Conservation (phyloP, 2,113 vertebrate species). For the Boulengeromyrus knoepffleri region DNA sequence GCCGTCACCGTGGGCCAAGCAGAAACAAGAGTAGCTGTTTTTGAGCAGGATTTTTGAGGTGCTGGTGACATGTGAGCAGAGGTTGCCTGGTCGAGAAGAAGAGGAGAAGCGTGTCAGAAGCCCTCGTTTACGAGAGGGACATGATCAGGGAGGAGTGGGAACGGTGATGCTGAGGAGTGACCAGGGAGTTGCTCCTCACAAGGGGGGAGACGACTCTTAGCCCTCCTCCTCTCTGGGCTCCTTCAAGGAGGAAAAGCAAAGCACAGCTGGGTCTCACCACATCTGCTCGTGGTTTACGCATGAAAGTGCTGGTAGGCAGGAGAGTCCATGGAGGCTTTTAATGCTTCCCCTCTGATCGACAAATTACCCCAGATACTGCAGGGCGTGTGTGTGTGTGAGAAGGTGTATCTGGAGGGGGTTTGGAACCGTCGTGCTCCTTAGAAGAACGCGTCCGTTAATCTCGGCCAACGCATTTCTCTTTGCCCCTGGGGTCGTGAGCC, state of each 20-base stretch:
- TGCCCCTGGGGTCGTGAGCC: background rate
- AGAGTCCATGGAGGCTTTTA: background rate
- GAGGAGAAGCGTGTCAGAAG: background rate
- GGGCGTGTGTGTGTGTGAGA: background rate
- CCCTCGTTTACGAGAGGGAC: constrained; percentile 45
- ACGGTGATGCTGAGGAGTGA: constrained; percentile 45
- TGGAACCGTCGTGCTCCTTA: background rate
- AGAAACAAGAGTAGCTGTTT: background rate
- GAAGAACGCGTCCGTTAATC: background rate
- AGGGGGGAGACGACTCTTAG: constrained; percentile 18
- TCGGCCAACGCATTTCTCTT: background rate
- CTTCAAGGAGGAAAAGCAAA: constrained; percentile 26
- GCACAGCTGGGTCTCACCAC: constrained; percentile 40
- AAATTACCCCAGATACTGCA: background rate
- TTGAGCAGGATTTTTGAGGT: constrained; percentile 24
- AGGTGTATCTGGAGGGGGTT: background rate
- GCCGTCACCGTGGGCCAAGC: background rate
- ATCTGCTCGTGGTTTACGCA: constrained; percentile 43
- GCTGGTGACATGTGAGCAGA: constrained; percentile 15
- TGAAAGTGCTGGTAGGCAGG: constrained; percentile 19
- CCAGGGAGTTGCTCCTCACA: constrained; percentile 38
- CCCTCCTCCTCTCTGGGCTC: constrained; percentile 24
- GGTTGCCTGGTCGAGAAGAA: background rate
- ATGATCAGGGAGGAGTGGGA: constrained; percentile 50
- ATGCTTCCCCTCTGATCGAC: background rate